A percentile compares a stretch with the other conserved stretches of the same genome.
These are phyloP conservation scores for Ctenopoma kingsleyae DNA, from an alignment of 2,797 vertebrate species.

Conservation along the genomic window DNA sequence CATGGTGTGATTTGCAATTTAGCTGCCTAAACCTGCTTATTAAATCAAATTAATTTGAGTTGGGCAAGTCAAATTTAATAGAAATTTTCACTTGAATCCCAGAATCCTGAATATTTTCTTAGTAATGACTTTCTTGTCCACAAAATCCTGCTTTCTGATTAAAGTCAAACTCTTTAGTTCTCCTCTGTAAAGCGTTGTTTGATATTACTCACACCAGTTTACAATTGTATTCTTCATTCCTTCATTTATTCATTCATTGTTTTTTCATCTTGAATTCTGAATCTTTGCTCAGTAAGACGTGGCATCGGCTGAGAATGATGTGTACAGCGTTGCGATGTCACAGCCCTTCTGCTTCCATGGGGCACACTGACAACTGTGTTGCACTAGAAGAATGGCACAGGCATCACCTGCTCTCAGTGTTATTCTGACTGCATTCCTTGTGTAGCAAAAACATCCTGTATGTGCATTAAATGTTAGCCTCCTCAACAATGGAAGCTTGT, in stretches of 20 bases:
- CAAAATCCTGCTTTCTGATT: too few relatives aligned
- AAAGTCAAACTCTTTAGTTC: neutral
- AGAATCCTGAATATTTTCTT: neutral
- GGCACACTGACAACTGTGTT: neutral
- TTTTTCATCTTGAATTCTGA: neutral
- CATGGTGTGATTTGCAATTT: slow-evolving; percentile 3
- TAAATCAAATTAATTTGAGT: slow-evolving; percentile 17
- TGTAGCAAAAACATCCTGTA: slow-evolving; percentile 7
- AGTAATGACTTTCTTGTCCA: too few relatives aligned
- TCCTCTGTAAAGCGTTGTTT: neutral
- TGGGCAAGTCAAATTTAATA: neutral
- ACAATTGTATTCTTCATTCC: too few relatives aligned
- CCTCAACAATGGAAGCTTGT: slow-evolving; percentile 68
- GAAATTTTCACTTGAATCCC: neutral
- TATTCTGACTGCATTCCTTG: slow-evolving; percentile 4
- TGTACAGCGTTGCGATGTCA: neutral
- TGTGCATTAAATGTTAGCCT: slow-evolving; percentile 42
- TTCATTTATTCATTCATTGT: neutral
- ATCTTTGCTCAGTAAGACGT: neutral
- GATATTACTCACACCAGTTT: neutral
- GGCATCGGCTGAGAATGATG: neutral
- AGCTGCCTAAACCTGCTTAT: slow-evolving; percentile 19
- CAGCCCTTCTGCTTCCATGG: neutral
- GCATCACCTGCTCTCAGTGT: slow-evolving; percentile 6
- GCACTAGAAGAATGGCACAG: neutral